These are phyloP conservation scores for Mycogona germanica DNA, from an alignment of 2,888 invertebrate species.

Conservation along the genomic window DNA sequence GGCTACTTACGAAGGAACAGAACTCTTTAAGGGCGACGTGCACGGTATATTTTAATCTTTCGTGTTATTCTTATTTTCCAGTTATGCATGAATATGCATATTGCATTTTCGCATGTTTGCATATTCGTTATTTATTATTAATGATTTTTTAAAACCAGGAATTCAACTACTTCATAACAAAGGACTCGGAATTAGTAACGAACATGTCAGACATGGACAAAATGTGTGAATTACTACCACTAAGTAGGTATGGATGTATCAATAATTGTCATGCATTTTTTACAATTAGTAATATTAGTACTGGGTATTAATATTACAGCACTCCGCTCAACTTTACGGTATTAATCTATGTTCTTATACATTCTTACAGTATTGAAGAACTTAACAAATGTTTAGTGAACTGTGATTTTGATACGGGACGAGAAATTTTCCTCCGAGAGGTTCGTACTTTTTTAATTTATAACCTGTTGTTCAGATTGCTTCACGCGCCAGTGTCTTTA, in stretches of 20 bases:
- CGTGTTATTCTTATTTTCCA: conserved; percentile 2
- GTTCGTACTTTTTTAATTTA: conserved; percentile 7
- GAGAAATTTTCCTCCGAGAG: conserved; percentile 43
- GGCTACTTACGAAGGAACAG: conserved; percentile 71
- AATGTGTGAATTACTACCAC: conserved; percentile 61
- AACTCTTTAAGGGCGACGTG: conserved; percentile 65
- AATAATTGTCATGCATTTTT: neutral
- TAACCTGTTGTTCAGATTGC: neutral
- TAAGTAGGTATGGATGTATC: conserved; percentile 25
- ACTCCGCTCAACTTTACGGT: too few relatives aligned
- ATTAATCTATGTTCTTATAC: conserved; percentile 11
- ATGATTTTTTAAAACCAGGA: conserved; percentile 33
- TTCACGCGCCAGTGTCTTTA: too few relatives aligned
- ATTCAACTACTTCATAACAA: conserved; percentile 62
- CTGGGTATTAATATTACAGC: neutral
- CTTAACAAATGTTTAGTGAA: conserved; percentile 45
- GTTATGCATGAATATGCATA: neutral
- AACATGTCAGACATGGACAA: conserved; percentile 88
- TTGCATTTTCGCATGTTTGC: neutral
- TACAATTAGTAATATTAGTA: neutral
- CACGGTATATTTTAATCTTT: conserved; percentile 36
- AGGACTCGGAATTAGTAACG: conserved; percentile 56
- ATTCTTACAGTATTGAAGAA: conserved; percentile 45
- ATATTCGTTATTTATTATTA: too few relatives aligned
- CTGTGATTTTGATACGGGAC: conserved; percentile 40